Percentiles rank a stretch among this genome's conserved stretches.
These are phyloP conservation scores for Gasteruption jaculator DNA, from an alignment of 2,888 invertebrate genomes.

Conservation along the genomic window DNA sequence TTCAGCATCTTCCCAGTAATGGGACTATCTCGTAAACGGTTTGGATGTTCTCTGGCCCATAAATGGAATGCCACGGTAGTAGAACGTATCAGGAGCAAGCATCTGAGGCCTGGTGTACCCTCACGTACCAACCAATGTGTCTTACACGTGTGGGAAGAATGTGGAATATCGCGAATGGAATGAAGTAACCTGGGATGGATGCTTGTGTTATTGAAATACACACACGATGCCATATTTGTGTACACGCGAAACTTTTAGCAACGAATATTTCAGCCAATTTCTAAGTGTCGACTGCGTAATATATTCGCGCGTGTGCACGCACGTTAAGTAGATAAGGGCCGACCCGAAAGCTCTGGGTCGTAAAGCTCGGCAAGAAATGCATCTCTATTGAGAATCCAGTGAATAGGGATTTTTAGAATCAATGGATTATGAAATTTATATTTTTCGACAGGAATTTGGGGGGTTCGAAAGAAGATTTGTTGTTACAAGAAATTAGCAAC, in stretches of 20 bases:
- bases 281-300: no score
- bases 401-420: no score
- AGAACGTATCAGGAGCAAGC: slow-evolving; percentile 41
- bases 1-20: slow-evolving; percentile 19
- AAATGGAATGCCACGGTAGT: slow-evolving; percentile 38
- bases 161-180: slow-evolving; percentile 48
- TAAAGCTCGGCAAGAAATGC: no score
- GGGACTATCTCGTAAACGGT: slow-evolving; percentile 37
- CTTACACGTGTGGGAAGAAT: slow-evolving; percentile 49
- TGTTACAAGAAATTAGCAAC: no score
- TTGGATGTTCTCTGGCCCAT: slow-evolving; percentile 42
- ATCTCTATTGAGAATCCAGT: no score
- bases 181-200: slow-evolving; percentile 41
- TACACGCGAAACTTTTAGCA: slow-evolving; percentile 2
- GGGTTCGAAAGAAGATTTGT: no score
- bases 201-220: no score
- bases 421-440: no score
- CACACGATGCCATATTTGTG: background rate
- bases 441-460: no score
- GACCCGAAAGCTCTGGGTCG: no score
- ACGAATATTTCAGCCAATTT: background rate
- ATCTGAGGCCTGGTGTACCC: slow-evolving; percentile 38
- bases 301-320: no score
- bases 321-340: no score
- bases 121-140: slow-evolving; percentile 37